These are phyloP conservation scores for Pristionchus fissidentatus DNA, from an alignment of 2,888 invertebrate genomes.

Conservation along the genomic window DNA sequence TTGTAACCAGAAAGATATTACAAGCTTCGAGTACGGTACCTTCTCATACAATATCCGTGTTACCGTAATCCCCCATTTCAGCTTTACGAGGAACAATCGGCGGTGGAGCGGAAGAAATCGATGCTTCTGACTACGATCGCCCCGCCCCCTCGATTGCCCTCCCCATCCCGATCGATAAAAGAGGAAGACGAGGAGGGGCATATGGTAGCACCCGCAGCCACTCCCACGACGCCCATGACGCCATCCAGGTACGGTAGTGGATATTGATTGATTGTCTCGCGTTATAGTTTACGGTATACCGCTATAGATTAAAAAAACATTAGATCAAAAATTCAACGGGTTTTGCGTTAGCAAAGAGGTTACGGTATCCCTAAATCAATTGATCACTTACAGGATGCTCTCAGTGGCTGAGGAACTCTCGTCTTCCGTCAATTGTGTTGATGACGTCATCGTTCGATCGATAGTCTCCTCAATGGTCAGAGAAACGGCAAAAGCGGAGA, in stretches of 20 bases:
- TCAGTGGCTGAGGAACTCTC: slow-evolving; percentile 59
- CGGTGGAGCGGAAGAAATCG: slow-evolving; percentile 63
- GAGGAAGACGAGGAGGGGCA: not conserved
- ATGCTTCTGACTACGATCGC: slow-evolving; percentile 51
- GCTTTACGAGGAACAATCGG: slow-evolving; percentile 63
- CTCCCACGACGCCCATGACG: not conserved
- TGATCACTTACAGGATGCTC: slow-evolving; percentile 55
- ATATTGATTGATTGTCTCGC: not conserved
- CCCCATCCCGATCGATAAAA: slow-evolving; percentile 26
- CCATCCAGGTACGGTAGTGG: slow-evolving; percentile 23
- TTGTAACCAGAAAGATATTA: no score
- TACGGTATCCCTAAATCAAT: not conserved
- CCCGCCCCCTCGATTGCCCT: slow-evolving; percentile 42
- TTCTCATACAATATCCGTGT: not conserved
- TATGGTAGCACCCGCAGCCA: not conserved
- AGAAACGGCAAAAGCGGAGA: slow-evolving; percentile 57
- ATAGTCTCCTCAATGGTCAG: slow-evolving; percentile 61
- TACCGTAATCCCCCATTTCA: slow-evolving; percentile 2
- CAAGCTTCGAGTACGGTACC: not conserved
- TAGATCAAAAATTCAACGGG: not conserved
- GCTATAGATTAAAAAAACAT: not conserved
- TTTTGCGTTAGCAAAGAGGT: not conserved
- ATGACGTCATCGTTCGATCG: slow-evolving; percentile 57
- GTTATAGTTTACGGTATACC: not conserved
- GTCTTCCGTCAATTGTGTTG: slow-evolving; percentile 52